Conservation (phyloP, 1,140 invertebrate genomes). For the Diachasma alloeum region DNA sequence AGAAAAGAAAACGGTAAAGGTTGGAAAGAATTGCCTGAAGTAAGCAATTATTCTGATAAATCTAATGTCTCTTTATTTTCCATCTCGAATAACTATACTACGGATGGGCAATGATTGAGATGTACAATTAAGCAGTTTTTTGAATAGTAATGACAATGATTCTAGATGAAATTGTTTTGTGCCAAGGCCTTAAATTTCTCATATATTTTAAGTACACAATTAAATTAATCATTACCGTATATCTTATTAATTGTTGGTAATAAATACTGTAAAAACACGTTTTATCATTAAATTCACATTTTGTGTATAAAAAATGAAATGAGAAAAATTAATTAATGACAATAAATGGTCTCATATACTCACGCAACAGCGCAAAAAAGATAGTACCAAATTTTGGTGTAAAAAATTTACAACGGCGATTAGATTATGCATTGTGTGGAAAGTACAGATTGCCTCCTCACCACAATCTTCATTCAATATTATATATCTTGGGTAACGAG, state of each 20-base stretch:
- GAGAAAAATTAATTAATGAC: neutral
- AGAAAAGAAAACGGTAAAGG: neutral
- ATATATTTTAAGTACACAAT: constrained; percentile 5
- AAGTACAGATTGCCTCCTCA: neutral
- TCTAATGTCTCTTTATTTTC: constrained; percentile 10
- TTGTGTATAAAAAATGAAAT: constrained; percentile 22
- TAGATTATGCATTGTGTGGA: constrained; percentile 7
- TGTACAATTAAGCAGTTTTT: constrained; percentile 8
- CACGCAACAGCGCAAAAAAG: constrained; percentile 15
- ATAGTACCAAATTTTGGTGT: constrained; percentile 18
- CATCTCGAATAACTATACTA: neutral
- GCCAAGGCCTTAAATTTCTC: neutral
- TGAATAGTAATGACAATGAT: neutral
- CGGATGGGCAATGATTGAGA: constrained; percentile 7
- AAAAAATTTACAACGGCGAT: constrained; percentile 23
- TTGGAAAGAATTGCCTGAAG: neutral
- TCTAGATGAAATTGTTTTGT: neutral
- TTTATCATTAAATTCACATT: neutral
- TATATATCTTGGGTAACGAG: neutral
- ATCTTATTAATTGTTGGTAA: constrained; percentile 12
- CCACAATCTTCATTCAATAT: neutral
- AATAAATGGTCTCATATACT: neutral
- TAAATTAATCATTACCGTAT: constrained; percentile 8
- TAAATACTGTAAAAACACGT: constrained; percentile 29
- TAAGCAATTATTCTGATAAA: neutral